Evolutionary conservation across 1,140 invertebrate species (phyloP), one percentile per base, ranked within the genome.

Genomic region (Drosophila aff.): DNA sequence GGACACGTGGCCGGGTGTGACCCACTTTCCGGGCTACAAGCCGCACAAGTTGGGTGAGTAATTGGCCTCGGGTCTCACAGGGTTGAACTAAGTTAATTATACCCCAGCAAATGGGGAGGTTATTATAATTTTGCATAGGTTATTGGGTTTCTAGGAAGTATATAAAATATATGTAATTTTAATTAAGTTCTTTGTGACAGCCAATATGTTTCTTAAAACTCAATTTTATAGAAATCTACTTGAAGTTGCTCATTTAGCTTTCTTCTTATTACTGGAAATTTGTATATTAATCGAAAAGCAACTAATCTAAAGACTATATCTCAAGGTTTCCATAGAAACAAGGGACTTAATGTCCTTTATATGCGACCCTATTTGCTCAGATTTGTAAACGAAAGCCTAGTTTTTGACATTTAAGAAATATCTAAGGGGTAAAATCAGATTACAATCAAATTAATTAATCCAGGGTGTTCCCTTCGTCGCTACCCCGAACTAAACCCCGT

Each of bases 1-100:
- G 93, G 96, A 97, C 80, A 96, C 96, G 76, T 99, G 98, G 98
- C 94, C 95, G 66, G 98, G 98, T 58, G 97, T 98, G 33, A 96
- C 96, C 38, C 95, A 96, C 86, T 94, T 98, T 81, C 97, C 97
- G 18, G 97, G 97, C 76, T 98, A 98, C 92, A 96, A 96, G 93
- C 94, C 96, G 91, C 97, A 97, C 93, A 96, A 96, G 94, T 94
- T 97, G 93, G 95, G 92, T 93, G 58, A 84, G 84, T 91, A 81
- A 90, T 90, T 81, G 77, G 62, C 77, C 8, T n/a, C 23, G 9
- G 41, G 18, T 15, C 33, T 55, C 4, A 55, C 2, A 8, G 55
- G 18, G 7, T 9, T 28, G 33, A 21, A 38, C 2, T 15, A 52
- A 63, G 53, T 57, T 57, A 57, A 57, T 57, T 57, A 26, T 40